Base-by-base conservation (phyloP, 2,888 invertebrate genomes). In the Allacma fusca region DNA sequence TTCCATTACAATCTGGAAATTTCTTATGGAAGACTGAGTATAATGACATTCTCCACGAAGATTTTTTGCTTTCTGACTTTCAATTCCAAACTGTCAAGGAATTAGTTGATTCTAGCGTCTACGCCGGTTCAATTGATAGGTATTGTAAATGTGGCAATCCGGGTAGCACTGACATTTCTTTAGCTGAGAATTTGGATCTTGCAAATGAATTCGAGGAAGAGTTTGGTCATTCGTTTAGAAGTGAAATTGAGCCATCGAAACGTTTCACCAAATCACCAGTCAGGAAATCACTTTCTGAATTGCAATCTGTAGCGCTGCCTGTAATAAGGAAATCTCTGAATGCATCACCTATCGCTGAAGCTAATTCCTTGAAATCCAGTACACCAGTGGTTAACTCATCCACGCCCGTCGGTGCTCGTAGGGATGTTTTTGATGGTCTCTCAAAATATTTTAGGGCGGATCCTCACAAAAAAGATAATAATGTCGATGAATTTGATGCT, bases 121-220 rank as follows among this genome's bases (percentile, higher is more conserved):
- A 23, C n/a, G 43, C 57, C 9, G 70, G 68, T 0, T 2, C 44
- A 4, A 13, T 70, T 26, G 43, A 43, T n/a, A 43, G 12, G 44
- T 21, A 26, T 64, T 74, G 73, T 64, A 29, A 40, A 26, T 74
- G 73, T 43, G 73, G 73, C 40, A 74, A 74, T 44, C 43, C 44
- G 9, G 69, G 62, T 2, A 62, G 24, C 7, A 24, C 23, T 4
- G 62, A 62, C 24, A 62, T 24, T 4, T 62, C 62, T 12, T 24
- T 69, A 7, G n/a, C 21, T 16, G 23, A 43, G 29, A n/a, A 13
- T 34, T 29, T 67, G n/a, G 1, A 23, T 62, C 7, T 13, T 9
- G 2, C 13, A 21, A 57, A 4, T 7, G 34, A 34, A 2, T 16
- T 50, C 19, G 50, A 19, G 9, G 50, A 50, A 19, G 50, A 50